phyloP scores from a whole-genome alignment of 2,888 invertebrate genomes.

The Drosophila anomalata region DNA sequence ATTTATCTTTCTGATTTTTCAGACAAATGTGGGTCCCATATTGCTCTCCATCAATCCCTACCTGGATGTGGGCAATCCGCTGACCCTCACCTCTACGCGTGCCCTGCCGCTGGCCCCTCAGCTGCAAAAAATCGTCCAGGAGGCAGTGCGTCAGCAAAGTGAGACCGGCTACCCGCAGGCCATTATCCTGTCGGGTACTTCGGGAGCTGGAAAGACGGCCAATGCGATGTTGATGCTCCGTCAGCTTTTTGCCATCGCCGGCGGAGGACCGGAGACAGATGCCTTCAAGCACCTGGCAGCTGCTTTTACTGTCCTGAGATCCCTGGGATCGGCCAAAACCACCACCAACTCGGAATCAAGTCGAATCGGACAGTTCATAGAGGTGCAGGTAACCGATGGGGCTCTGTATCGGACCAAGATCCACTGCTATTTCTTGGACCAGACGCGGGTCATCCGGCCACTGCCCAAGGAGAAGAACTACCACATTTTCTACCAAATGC shows the following conservation, averaged over 20 bases:
- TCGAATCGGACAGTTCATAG: slow-evolving; percentile 97
- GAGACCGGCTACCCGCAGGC: slow-evolving; percentile 98
- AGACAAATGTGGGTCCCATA: slow-evolving; percentile 97
- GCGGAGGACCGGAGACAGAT: slow-evolving; percentile 97
- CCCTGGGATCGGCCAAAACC: slow-evolving; percentile 95
- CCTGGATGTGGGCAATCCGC: slow-evolving; percentile 93
- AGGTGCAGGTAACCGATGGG: slow-evolving; percentile 97
- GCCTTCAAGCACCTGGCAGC: slow-evolving; percentile 98
- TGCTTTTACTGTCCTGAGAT: slow-evolving; percentile 96
- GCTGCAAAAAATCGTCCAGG: slow-evolving; percentile 94
- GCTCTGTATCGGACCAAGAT: slow-evolving; percentile 97
- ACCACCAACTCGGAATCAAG: slow-evolving; percentile 95
- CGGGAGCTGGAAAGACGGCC: slow-evolving; percentile 97
- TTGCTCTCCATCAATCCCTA: slow-evolving; percentile 95
- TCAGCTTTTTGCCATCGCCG: slow-evolving; percentile 96
- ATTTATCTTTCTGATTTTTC: slow-evolving; percentile 78
- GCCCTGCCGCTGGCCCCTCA: slow-evolving; percentile 90
- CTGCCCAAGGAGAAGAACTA: slow-evolving; percentile 96
- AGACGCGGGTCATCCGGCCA: slow-evolving; percentile 94
- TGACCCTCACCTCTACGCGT: slow-evolving; percentile 92
- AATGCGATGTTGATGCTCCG: slow-evolving; percentile 95
- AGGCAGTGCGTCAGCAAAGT: slow-evolving; percentile 96
- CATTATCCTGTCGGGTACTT: slow-evolving; percentile 95
- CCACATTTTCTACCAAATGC: slow-evolving; percentile 98
- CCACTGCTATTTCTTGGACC: slow-evolving; percentile 97